These are phyloP conservation scores for Cerastis rubricosa DNA, from an alignment of 2,888 invertebrate species.

Conservation along the genomic window DNA sequence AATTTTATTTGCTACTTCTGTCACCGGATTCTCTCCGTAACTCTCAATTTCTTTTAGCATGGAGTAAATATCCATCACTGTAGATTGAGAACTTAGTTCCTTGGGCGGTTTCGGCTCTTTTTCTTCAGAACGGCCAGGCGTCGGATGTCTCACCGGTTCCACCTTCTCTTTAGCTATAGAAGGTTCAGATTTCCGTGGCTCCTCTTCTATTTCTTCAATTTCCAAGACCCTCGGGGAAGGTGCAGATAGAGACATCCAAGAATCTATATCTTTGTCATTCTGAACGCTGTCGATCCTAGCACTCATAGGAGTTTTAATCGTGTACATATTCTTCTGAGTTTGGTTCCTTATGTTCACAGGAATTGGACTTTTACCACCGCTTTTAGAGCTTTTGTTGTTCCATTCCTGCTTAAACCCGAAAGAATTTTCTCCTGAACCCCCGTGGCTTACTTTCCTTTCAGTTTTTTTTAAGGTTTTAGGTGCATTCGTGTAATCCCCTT, in stretches of 20 bases:
- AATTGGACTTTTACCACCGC: slow-evolving; percentile 67
- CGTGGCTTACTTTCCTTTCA: slow-evolving; percentile 78
- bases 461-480: slow-evolving; percentile 76
- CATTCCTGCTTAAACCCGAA: slow-evolving; percentile 77
- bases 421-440: slow-evolving; percentile 72
- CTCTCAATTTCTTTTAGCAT: slow-evolving; percentile 89
- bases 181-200: slow-evolving; percentile 52
- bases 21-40: slow-evolving; percentile 85
- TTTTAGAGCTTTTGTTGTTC: slow-evolving; percentile 80
- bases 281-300: slow-evolving; percentile 85
- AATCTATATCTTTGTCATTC: slow-evolving; percentile 87
- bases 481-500: slow-evolving; percentile 78
- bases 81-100: slow-evolving; percentile 81
- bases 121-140: slow-evolving; percentile 41
- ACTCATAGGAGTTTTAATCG: slow-evolving; percentile 78
- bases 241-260: slow-evolving; percentile 88
- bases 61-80: slow-evolving; percentile 88
- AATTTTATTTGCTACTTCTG: slow-evolving; percentile 69
- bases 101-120: slow-evolving; percentile 71
- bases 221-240: slow-evolving; percentile 81
- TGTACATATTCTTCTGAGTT: slow-evolving; percentile 79
- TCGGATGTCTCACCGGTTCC: slow-evolving; percentile 45
- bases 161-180: slow-evolving; percentile 51
- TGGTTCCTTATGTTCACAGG: slow-evolving; percentile 75
- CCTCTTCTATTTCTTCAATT: slow-evolving; percentile 67